Conservation (phyloP, 2,797 vertebrate species). For the Natrix natrix region DNA sequence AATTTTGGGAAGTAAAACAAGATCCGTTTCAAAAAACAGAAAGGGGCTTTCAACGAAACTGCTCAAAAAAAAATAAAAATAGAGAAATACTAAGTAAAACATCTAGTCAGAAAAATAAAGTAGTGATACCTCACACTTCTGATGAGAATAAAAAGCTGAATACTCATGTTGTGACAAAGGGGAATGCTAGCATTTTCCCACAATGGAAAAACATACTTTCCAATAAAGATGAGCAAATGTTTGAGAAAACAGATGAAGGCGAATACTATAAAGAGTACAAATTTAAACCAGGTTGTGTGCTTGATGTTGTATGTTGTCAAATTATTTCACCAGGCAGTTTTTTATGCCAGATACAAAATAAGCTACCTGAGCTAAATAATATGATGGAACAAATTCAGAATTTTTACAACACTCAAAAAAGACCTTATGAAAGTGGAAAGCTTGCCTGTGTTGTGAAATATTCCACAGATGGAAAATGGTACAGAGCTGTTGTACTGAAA, state of each 20-base stretch:
- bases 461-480: conserved; percentile 78
- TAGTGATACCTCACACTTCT: not conserved
- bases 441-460: conserved; percentile 76
- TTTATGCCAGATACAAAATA: conserved; percentile 81
- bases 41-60: not conserved
- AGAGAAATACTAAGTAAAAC: not conserved
- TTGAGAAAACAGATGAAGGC: not conserved
- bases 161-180: not conserved
- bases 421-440: conserved; percentile 69
- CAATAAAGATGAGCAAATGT: rapidly evolving
- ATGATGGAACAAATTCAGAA: conserved; percentile 83
- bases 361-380: conserved; percentile 69
- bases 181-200: conserved; percentile 17
- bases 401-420: conserved; percentile 73
- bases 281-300: conserved; percentile 78
- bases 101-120: not conserved
- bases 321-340: conserved; percentile 80
- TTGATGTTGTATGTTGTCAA: conserved; percentile 76
- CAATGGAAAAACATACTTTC: conserved; percentile 32
- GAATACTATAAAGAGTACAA: conserved; percentile 66
- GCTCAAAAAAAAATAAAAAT: conserved; percentile 15
- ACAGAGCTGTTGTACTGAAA: conserved; percentile 76
- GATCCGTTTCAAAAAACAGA: not conserved
- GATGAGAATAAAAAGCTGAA: conserved; percentile 20
- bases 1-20: conserved; percentile 66